These are phyloP conservation scores for Eospalax fontanierii DNA, from an alignment of 2,797 vertebrate species.

Conservation along the genomic window DNA sequence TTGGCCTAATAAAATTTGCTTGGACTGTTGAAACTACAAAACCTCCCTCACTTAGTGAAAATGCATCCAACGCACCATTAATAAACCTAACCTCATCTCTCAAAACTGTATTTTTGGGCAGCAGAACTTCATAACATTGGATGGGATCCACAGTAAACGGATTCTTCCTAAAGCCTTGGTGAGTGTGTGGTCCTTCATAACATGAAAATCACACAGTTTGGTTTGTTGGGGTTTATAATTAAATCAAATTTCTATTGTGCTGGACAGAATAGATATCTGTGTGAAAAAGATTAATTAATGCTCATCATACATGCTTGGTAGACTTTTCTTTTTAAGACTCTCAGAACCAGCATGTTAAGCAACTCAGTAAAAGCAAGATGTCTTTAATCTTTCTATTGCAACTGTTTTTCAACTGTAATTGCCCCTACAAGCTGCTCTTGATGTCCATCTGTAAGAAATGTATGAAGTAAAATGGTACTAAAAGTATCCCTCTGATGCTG, in stretches of 20 bases:
- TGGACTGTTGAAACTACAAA: conserved; percentile 10
- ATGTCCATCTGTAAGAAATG: not conserved
- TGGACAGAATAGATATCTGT: not conserved
- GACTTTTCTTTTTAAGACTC: not conserved
- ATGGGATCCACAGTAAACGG: conserved; percentile 58
- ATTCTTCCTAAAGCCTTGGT: not conserved
- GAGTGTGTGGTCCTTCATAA: conserved; percentile 62
- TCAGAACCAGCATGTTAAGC: not conserved
- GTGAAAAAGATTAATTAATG: conserved; percentile 23
- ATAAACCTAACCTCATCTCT: conserved; percentile 46
- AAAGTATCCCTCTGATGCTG: not conserved
- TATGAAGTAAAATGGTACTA: not conserved
- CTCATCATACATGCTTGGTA: not conserved
- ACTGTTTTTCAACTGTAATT: not conserved
- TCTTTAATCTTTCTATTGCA: not conserved
- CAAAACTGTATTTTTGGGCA: conserved; percentile 70
- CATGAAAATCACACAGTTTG: not conserved
- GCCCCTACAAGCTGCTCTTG: not conserved
- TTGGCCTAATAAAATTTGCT: conserved; percentile 53
- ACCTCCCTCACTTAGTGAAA: not conserved
- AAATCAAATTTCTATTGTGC: conserved; percentile 34
- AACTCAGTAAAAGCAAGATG: not conserved
- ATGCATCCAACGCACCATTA: conserved; percentile 20
- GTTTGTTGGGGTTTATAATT: conserved; percentile 40
- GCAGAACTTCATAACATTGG: conserved; percentile 54